Evolutionary conservation across 2,113 vertebrate genomes (phyloP), one percentile per base, ranked within the genome.

Genomic region (Conger conger): DNA sequence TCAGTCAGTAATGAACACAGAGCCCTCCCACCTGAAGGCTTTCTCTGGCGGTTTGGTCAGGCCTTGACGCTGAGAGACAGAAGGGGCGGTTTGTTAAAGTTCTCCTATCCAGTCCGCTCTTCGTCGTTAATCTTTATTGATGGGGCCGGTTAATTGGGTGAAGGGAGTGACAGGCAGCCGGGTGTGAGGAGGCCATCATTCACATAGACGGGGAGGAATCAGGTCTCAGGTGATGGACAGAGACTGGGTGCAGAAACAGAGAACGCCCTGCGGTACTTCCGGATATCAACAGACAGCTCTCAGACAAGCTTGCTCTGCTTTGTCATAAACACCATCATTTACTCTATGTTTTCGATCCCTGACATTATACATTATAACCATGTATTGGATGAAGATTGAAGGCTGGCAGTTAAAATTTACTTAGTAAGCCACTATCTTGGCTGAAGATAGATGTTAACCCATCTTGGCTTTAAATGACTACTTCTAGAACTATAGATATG

Each of bases 101-200:
- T n/a, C 68, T 63, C 68, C n/a, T 30, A 13, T 8, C 68, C 68
- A 73, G n/a, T 73, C 27, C 33, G 68, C 94, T 94, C 95, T 96
- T 96, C 95, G 94, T 96, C 96, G 96, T 96, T 96, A 96, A 96
- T 96, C 96, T 94, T 95, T 93, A 94, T 93, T 93, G 95, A 94
- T 95, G 93, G 93, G 95, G 94, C 94, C 95, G 94, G 96, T 96
- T 97, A 96, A 97, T 96, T 96, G 96, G 93, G 93, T 94, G 91
- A 92, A 94, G 95, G 92, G 92, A 94, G 94, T 93, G 95, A 95
- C 93, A 96, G 96, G 94, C 93, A 93, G 94, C 93, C 94, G 92
- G 94, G 92, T 92, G 92, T 93, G 91, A 92, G 94, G 93, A 96
- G 94, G 94, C 96, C 94, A 94, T 93, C 95, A 95, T 95, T 95